These are phyloP conservation scores for Rhinolophus sinicus DNA, from an alignment of 2,113 vertebrate genomes.

Conservation along the genomic window DNA sequence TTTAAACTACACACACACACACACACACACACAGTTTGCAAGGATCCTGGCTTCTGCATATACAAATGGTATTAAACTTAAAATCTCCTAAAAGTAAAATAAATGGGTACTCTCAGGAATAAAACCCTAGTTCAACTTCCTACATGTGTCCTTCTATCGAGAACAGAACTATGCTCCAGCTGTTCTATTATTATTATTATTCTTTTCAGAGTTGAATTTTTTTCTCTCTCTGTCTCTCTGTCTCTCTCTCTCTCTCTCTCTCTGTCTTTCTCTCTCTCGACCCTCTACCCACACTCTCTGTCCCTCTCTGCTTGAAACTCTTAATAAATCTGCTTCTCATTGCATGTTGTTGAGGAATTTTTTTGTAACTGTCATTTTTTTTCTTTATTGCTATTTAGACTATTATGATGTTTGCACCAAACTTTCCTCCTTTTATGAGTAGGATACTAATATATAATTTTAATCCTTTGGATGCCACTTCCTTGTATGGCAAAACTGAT, in stretches of 20 bases:
- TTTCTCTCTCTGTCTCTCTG: background rate
- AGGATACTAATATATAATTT: conserved; percentile 30
- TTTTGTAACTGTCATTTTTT: background rate
- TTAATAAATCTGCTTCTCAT: background rate
- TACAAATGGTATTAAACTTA: background rate
- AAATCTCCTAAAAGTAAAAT: background rate
- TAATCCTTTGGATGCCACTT: background rate
- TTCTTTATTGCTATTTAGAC: conserved; percentile 20
- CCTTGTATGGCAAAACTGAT: conserved; percentile 22
- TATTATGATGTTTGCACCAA: conserved; percentile 38
- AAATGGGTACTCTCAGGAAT: conserved; percentile 5
- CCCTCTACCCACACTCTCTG: too few species aligned
- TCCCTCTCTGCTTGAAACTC: conserved; percentile 22
- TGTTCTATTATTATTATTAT: background rate
- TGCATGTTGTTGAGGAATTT: background rate
- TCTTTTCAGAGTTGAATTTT: background rate
- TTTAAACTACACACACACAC: conserved; percentile 12
- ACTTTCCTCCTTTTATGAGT: conserved; percentile 32
- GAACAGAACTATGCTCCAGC: conserved; percentile 25
- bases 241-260: background rate
- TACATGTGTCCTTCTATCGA: conserved; percentile 11
- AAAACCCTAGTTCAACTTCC: conserved; percentile 8
- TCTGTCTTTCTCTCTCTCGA: background rate
- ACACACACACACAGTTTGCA: background rate
- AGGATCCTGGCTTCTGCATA: background rate